Base-by-base conservation (phyloP, 2,888 invertebrate species). In the Orgyia antiqua region DNA sequence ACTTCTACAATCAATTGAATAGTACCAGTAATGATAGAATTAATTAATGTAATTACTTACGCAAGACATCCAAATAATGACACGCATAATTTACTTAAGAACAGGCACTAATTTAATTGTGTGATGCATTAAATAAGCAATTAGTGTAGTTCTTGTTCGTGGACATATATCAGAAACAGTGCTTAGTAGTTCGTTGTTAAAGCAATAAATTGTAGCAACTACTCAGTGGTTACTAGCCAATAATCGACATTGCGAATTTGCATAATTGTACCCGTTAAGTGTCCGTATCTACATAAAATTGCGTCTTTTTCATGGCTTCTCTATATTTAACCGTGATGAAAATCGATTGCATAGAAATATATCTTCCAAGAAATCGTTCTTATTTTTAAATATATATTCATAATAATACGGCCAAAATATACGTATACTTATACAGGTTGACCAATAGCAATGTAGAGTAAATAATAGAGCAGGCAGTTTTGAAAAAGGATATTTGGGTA, bases 221-320 rank as follows among this genome's bases (percentile, higher is more conserved):
- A 77, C 71, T 65, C 62, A 56, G 67, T 77, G 66, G 72, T 76
- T 79, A 78, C 76, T 71, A 68, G 68, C 65, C 71, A 76, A 75
- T 83, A 78, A 80, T 75, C 72, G 70, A 69, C 69, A 63, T 65
- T 47, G 65, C 58, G 61, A 68, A 83, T 83, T 84, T 83, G 74
- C 83, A 83, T 84, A 83, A 83, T 82, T 82, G 76, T 76, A 54
- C 59, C 56, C 68, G 66, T 64, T 76, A 79, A 82, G 80, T 76
- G 78, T 77, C 65, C 48, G 59, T 67, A 82, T 83, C 77, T 83
- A 72, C 82, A 84, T 83, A 76, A 82, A 80, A 82, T 78, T 80
- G 76, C 74, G 56, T 71, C 67, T 77, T 77, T 77, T 80, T 78
- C 68, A 70, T 58, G 60, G 61, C 51, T 68, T 65, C 69, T 68